phyloP scores from a whole-genome alignment of 2,888 invertebrate genomes.

The Theretra japonica region DNA sequence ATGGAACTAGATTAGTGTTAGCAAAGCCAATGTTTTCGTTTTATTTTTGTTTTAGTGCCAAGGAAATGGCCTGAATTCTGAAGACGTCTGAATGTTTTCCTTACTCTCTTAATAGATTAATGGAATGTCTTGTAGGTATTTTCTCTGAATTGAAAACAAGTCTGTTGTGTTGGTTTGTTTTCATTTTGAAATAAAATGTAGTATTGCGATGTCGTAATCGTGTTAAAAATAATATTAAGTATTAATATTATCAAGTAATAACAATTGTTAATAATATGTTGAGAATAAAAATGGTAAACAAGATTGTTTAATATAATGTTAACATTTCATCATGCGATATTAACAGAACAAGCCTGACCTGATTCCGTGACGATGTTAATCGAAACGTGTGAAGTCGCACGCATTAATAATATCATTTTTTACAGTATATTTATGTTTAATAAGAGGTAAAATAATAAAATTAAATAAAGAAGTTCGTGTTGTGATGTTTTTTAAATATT shows the following conservation, averaged over 20 bases:
- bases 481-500: neutral
- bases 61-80: slow-evolving; percentile 37
- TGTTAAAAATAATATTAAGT: neutral
- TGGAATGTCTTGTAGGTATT: neutral
- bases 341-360: slow-evolving; percentile 11
- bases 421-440: neutral
- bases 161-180: neutral
- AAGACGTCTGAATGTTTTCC: slow-evolving; percentile 23
- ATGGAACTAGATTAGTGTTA: neutral
- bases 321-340: slow-evolving; percentile 27
- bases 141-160: neutral
- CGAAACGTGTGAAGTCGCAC: slow-evolving; percentile 5
- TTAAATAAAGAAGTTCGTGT: neutral
- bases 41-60: slow-evolving; percentile 38
- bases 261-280: neutral
- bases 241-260: neutral
- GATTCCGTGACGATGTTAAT: slow-evolving; percentile 25
- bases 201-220: neutral
- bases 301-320: neutral
- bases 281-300: neutral
- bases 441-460: neutral
- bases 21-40: slow-evolving; percentile 18
- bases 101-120: neutral
- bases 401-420: neutral
- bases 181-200: neutral